Evolutionary conservation across 2,888 invertebrate genomes (phyloP), one percentile per base, ranked within the genome.

Genomic region (Parapristionchus giblindavisi): DNA sequence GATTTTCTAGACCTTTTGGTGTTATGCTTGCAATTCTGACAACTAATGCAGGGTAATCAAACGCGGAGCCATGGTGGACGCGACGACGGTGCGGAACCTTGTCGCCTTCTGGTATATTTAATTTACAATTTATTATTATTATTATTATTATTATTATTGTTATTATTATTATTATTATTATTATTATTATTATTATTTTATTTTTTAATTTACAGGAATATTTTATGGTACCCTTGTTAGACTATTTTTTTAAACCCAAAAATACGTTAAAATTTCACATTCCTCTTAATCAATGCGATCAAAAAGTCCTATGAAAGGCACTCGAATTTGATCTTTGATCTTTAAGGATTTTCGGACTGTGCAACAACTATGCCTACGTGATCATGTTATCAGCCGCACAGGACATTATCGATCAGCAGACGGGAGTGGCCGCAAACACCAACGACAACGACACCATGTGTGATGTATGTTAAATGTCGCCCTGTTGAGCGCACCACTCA

Each of bases 301-400:
- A n/a, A n/a, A n/a, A n/a, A n/a, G n/a, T n/a, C n/a, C n/a, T n/a
- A n/a, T n/a, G n/a, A n/a, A n/a, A n/a, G n/a, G n/a, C n/a, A n/a
- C n/a, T n/a, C n/a, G n/a, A 48, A 21, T 48, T 21, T 14, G 48
- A 48, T 48, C 11, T 48, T 36, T 21, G 21, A 27, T 14, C 17
- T 75, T 76, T 61, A 75, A 90, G 94, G 93, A 90, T 94, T 1
- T 89, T 94, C 63, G 94, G 94, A 3, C 89, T 94, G 14, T 93
- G 93, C 88, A 94, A 94, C 88, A 94, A 94, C 89, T 94, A 93
- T 89, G 93, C 93, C 72, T 94, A 94, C 89, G 93, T 94, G 54
- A 93, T 94, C 48, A 94, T 94, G 94, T 89, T 94, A 73, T 93
- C 92, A 87, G 94, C 94, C 3, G 94, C 94, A 0, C 92, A 92